Base-by-base conservation (phyloP, 2,888 invertebrate species). In the Apodemia mormo region DNA sequence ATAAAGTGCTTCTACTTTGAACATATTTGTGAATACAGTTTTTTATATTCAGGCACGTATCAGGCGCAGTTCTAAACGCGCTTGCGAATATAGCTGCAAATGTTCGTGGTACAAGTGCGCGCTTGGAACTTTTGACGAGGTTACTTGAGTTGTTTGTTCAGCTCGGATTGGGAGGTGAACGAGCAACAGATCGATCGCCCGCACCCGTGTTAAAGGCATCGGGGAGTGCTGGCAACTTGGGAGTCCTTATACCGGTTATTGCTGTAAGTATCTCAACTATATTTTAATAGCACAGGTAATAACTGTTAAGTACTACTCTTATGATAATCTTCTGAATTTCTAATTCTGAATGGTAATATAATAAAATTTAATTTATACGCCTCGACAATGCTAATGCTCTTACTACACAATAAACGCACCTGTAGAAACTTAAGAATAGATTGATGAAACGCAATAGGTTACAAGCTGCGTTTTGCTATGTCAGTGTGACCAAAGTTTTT, bases 221-320 rank as follows among this genome's bases (percentile, higher is more conserved):
- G 0, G 98, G 97, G 78, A 98, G 98, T 78, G 99, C 99, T 12
- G 99, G 99, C 40, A 99, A 99, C 88, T 93, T 99, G 69, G 99
- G 99, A 43, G 98, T 99, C 72, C 93, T 99, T 0, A 99, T 99
- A 86, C 99, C 99, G 0, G 99, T 99, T 8, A 99, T 99, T 79
- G 99, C 99, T 61, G 97, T 97, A 76, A 86, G 90, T 85, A 22
- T 61, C 14, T 40, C 7, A 3, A 52, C 6, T n/a, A 52, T 52
- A 52, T n/a, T 52, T 52, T 2, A 4, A 3, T 45, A 2, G 10
- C 7, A 7, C 40, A 40, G 45, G 45, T 45, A 22, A 22, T 45
- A 45, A 2, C 12, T 1, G 6, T 40, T 6, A 40, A 40, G 40
- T 40, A 40, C 7, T 7, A 40, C 40, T 40, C 40, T 40, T 40